Conservation (phyloP, 30 jellyfish, hydroid and myxozoan species). For the Turritopsis dohrnii region DNA sequence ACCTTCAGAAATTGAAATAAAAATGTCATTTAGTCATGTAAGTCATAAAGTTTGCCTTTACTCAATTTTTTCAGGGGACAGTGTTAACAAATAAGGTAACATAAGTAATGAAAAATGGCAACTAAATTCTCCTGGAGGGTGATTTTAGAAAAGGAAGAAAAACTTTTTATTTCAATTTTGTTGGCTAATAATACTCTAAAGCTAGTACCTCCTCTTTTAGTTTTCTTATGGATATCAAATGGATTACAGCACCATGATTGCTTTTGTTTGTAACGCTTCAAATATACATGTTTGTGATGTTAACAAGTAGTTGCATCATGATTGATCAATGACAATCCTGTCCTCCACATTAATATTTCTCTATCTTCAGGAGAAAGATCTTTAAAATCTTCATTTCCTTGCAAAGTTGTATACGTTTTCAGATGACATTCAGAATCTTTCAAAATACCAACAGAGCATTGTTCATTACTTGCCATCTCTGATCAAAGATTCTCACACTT, state of each 20-base stretch:
- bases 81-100: no score
- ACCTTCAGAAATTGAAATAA: neutral
- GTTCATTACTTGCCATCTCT: neutral
- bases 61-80: neutral
- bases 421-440: neutral
- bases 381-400: neutral
- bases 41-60: no score
- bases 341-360: constrained; percentile 38
- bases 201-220: neutral
- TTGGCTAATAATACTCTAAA: neutral
- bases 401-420: neutral
- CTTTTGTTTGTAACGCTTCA: neutral
- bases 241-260: constrained; percentile 26
- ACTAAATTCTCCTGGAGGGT: no score
- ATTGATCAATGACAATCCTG: constrained; percentile 23
- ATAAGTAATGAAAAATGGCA: no score
- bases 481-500: no score
- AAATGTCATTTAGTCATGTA: neutral
- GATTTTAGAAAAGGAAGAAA: neutral
- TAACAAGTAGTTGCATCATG: constrained; percentile 9
- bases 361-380: neutral
- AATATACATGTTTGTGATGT: constrained; percentile 24
- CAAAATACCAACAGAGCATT: neutral
- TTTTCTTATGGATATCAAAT: constrained; percentile 14
- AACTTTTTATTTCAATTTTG: neutral